Base-by-base conservation (phyloP, 2,113 vertebrate genomes). In the Alligator sinensis region DNA sequence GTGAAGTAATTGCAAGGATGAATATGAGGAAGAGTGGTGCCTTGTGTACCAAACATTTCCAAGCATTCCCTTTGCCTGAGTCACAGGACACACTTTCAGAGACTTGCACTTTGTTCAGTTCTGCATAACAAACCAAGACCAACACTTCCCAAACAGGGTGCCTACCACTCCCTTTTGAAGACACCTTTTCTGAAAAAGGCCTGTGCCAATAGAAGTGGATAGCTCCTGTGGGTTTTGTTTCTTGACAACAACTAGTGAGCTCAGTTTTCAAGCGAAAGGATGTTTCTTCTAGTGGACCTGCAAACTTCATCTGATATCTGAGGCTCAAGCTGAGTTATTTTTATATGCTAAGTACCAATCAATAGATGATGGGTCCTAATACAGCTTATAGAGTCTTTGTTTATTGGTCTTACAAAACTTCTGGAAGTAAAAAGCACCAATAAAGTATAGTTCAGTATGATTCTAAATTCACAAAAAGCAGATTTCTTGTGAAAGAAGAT, bases 41-140 rank as follows among this genome's bases (percentile, higher is more conserved):
- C 34, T 57, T 68, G 21, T 30, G 75, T 14, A 4, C 70, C 22
- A 78, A 83, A 16, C 74, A 57, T 61, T 28, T 84, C 3, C 1
- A 83, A 84, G 58, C 79, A 24, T 72, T 93, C 82, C 59, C 74
- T 95, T 81, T 96, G 88, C 82, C 85, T 77, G 0, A 17, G 18
- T 18, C 89, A 74, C 74, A 68, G 68, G 47, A 47, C 14, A 12
- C 34, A 74, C 84, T 77, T 61, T 70, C 72, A 61, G 47, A 54
- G 57, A 47, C 30, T 88, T 82, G 1, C 18, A 60, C 11, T 38
- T 84, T 57, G 79, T 38, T 18, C 30, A 22, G 24, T 22, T 34
- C 21, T 70, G 30, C 21, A 21, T 21, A 38, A 14, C 28, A 87
- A 77, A 85, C 66, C 62, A 30, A 81, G 38, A 64, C 79, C 24